Conservation (phyloP, 2,113 vertebrate species). For the Picathartes gymnocephalus region DNA sequence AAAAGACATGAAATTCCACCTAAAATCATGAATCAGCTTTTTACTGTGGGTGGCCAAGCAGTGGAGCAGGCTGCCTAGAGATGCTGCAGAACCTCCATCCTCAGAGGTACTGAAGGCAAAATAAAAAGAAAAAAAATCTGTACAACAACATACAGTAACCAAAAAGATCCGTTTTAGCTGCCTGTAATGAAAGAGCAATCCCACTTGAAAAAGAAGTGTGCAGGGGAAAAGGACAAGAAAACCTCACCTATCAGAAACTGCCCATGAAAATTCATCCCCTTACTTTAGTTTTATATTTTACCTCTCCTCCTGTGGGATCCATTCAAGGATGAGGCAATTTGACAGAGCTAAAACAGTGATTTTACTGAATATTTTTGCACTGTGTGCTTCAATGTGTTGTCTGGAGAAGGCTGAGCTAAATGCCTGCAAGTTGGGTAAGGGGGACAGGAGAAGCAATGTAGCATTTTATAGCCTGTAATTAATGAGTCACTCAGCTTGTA, state of each 20-base stretch:
- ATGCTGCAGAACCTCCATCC: not conserved
- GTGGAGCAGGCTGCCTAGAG: not conserved
- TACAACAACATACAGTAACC: not conserved
- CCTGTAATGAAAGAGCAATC: not conserved
- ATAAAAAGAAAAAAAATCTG: not conserved
- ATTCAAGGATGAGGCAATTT: not conserved
- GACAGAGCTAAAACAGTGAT: not conserved
- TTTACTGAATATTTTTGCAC: not conserved
- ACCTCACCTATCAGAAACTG: not conserved
- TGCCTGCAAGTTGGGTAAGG: not conserved
- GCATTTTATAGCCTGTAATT: conserved; percentile 47
- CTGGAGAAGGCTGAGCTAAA: not conserved
- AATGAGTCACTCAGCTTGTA: conserved; percentile 30
- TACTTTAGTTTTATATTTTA: not conserved
- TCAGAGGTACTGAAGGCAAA: not conserved
- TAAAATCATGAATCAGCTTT: not conserved
- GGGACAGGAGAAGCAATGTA: not conserved
- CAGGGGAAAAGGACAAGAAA: not conserved
- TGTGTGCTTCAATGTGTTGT: not conserved
- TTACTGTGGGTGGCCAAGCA: not conserved
- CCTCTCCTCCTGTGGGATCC: not conserved
- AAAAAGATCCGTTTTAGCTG: not conserved
- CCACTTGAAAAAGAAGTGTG: not conserved
- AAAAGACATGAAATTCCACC: not conserved
- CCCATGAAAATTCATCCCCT: not conserved